Percentiles rank a stretch among this genome's conserved stretches.
Evolutionary conservation across 2,888 invertebrate species (phyloP).

Genomic region (Perithous albicinctus): DNA sequence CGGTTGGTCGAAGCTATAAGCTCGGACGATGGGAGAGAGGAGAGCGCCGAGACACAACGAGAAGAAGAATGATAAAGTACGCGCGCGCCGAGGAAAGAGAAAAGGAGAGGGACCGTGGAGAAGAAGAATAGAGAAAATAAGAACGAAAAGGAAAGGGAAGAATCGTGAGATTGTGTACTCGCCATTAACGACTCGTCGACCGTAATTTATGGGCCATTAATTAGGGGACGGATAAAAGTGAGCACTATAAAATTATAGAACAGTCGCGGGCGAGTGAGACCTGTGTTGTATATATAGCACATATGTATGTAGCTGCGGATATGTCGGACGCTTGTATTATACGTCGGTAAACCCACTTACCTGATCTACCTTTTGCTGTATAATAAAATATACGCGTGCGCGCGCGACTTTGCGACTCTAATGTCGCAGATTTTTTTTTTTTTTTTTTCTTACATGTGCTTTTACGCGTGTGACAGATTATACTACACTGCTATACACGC

Average conservation of each 20-base stretch:
- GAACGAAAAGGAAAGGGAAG: slow-evolving; percentile 22
- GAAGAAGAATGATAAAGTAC: slow-evolving; percentile 63
- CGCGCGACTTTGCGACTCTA: not conserved
- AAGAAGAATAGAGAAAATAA: slow-evolving; percentile 61
- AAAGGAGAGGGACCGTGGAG: slow-evolving; percentile 43
- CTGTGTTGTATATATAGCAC: slow-evolving; percentile 2
- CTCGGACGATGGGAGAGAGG: slow-evolving; percentile 38
- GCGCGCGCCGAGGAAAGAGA: slow-evolving; percentile 50
- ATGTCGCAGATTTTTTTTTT: slow-evolving; percentile 15
- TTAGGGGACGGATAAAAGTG: slow-evolving; percentile 79
- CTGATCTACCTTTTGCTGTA: slow-evolving; percentile 16
- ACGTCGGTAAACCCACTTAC: slow-evolving; percentile 24
- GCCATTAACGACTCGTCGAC: slow-evolving; percentile 80
- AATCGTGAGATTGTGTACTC: slow-evolving; percentile 67
- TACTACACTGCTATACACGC: slow-evolving; percentile 1
- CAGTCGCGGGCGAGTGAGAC: slow-evolving; percentile 66
- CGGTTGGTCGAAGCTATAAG: slow-evolving; percentile 36
- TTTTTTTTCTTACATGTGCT: not conserved
- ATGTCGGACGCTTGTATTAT: slow-evolving; percentile 40
- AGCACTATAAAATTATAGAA: slow-evolving; percentile 80
- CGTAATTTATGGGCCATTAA: slow-evolving; percentile 83
- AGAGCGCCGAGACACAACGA: slow-evolving; percentile 65
- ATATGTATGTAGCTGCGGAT: slow-evolving; percentile 9
- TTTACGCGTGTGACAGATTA: slow-evolving; percentile 35
- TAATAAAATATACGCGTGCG: not conserved